Conservation (phyloP, 2,888 invertebrate species). For the Leptarthrus brevirostris region DNA sequence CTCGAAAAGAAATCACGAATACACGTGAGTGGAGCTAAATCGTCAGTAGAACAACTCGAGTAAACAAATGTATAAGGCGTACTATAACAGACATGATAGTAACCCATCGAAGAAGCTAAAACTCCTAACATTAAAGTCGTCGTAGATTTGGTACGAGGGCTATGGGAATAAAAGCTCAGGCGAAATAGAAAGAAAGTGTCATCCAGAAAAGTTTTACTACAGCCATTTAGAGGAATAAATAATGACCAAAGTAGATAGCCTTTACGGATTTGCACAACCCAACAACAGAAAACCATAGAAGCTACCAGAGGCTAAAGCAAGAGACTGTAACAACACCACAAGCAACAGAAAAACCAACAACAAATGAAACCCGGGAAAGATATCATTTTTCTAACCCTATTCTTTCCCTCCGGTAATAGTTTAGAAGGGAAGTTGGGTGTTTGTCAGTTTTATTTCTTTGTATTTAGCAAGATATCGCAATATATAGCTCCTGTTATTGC, state of each 20-base stretch:
- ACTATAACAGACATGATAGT: constrained; percentile 23
- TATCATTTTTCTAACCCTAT: constrained; percentile 45
- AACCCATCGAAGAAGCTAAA: constrained; percentile 27
- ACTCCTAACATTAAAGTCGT: constrained; percentile 15
- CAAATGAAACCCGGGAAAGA: constrained; percentile 22
- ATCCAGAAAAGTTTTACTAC: constrained; percentile 50
- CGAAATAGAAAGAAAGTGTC: constrained; percentile 47
- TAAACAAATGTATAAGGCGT: constrained; percentile 33
- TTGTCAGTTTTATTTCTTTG: constrained; percentile 47
- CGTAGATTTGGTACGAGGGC: constrained; percentile 12
- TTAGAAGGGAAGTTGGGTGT: constrained; percentile 29
- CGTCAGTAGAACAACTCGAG: constrained; percentile 10
- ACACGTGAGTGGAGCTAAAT: background rate
- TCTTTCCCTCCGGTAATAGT: constrained; percentile 43
- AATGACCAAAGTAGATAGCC: constrained; percentile 51
- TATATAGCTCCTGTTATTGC: background rate
- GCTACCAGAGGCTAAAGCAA: constrained; percentile 16
- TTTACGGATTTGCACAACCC: constrained; percentile 45
- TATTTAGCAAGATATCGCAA: constrained; percentile 35
- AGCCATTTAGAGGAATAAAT: constrained; percentile 51
- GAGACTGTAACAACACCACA: constrained; percentile 34
- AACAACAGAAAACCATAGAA: constrained; percentile 19
- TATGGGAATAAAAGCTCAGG: constrained; percentile 32
- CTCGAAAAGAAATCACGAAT: background rate
- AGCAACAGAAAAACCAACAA: constrained; percentile 12